Evolutionary conservation across 2,797 vertebrate genomes (phyloP).

Genomic region (Halcyon smyrnensis): DNA sequence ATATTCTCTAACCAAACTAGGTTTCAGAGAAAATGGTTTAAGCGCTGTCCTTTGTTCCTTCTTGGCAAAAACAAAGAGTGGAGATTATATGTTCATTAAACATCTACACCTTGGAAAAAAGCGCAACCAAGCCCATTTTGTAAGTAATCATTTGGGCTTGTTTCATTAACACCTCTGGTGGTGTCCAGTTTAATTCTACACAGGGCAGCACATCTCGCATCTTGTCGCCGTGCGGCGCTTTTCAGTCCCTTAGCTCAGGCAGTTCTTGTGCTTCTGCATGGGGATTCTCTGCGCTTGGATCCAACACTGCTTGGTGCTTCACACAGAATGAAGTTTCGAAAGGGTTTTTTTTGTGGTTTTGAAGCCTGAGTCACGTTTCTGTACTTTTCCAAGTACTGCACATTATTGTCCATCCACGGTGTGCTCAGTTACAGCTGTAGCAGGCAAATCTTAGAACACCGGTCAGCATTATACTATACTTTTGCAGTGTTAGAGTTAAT

Average conservation of each 20-base stretch:
- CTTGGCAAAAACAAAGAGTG: neutral
- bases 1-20: neutral
- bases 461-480: neutral
- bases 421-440: neutral
- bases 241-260: neutral
- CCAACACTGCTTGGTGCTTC: neutral
- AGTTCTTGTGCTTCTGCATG: rapidly evolving
- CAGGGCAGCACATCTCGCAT: neutral
- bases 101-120: neutral
- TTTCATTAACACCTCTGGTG: neutral
- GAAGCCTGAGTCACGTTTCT: neutral
- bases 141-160: neutral
- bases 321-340: neutral
- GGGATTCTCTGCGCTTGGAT: rapidly evolving
- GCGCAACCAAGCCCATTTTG: neutral
- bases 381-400: neutral
- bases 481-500: neutral
- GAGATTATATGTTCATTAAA: neutral
- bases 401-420: neutral
- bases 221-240: neutral
- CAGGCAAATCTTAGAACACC: neutral
- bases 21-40: neutral
- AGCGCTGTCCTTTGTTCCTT: neutral
- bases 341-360: neutral
- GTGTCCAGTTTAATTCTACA: rapidly evolving